Evolutionary conservation across 2,888 invertebrate species (phyloP).

Genomic region (Eumerus sabulonum): DNA sequence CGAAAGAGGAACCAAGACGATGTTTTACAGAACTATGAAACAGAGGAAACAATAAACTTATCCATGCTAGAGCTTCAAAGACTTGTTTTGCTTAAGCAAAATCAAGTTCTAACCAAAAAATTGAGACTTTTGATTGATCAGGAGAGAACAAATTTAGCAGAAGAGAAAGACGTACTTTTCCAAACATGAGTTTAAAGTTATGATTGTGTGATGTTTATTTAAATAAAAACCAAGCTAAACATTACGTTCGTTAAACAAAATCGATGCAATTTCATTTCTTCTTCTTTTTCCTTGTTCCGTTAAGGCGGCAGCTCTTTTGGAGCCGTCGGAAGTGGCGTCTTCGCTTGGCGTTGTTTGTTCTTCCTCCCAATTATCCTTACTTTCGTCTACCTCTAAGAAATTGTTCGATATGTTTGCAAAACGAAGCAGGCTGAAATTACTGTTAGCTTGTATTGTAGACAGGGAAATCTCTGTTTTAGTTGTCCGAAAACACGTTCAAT

Average conservation of each 20-base stretch:
- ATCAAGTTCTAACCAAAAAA: too few species aligned
- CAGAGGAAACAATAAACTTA: slow-evolving; percentile 1
- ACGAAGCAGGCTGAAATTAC: too few species aligned
- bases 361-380: neutral
- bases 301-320: neutral
- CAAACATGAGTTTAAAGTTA: too few species aligned
- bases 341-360: slow-evolving; percentile 6
- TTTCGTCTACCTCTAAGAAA: slow-evolving; percentile 2
- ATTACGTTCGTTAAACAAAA: neutral
- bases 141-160: slow-evolving; percentile 4
- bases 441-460: too few species aligned
- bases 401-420: too few species aligned
- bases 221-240: too few species aligned
- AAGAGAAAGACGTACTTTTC: slow-evolving; percentile 1
- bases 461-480: neutral
- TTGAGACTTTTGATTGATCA: slow-evolving; percentile 6
- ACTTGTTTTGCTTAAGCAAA: too few species aligned
- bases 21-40: neutral
- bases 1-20: neutral
- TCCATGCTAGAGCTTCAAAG: too few species aligned
- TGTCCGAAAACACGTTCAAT: neutral
- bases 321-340: neutral
- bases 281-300: too few species aligned
- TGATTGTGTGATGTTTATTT: too few species aligned
- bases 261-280: neutral